Base-by-base conservation (phyloP, 2,888 invertebrate species). In the Andrena minutula region DNA sequence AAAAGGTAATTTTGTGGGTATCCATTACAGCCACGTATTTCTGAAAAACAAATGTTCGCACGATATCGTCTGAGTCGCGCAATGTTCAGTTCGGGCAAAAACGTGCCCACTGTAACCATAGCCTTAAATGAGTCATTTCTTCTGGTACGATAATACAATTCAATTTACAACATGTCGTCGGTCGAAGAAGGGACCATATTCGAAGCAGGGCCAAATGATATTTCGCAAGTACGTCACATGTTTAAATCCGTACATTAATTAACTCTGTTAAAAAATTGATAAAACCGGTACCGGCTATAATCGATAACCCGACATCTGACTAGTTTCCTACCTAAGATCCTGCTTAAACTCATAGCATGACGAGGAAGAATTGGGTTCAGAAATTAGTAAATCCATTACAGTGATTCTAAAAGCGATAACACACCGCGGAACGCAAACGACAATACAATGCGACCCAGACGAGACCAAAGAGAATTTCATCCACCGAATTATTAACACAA, bases 351-450 rank as follows among this genome's bases (percentile, higher is more conserved):
- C 51, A 51, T 60, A 74, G 75, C 51, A 35, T 6, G 5, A 8
- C 2, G 26, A 56, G 30, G 72, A 76, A 3, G 70, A 76, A 26
- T 8, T 64, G 6, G 84, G 77, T 41, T 71, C 78, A 28, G 83
- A 83, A 23, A 90, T 91, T 75, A 90, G 90, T n/a, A 87, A 75
- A 65, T 89, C 89, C 53, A 53, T 85, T 56, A 87, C 88, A 12
- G 81, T 90, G 32, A 77, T 85, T n/a, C 16, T 87, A 56, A 90
- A 89, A 64, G 85, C 85, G 12, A 77, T 90, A 74, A 89, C 88
- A 6, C 91, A 91, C 68, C 86, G 89, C 66, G 91, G 91, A 56
- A 90, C 89, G 5, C 91, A 91, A 64, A 91, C 91, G 10, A 41
- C 74, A n/a, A 89, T 91, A 82, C 87, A 86, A 16, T 91, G 90